Base-by-base conservation (phyloP, 2,888 invertebrate species). In the Priocnemis perturbator region DNA sequence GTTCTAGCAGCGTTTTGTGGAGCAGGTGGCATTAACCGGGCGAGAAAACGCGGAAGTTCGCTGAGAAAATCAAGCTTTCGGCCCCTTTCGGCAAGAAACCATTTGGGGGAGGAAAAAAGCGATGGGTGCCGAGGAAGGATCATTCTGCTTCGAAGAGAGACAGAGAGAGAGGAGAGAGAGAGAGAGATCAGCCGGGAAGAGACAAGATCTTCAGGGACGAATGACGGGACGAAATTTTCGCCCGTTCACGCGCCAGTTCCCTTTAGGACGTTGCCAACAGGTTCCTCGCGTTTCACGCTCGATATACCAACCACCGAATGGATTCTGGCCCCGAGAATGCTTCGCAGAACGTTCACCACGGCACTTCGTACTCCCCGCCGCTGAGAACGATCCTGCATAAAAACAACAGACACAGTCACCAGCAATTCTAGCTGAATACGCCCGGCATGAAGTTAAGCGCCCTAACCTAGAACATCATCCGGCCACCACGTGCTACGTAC, bases 161-260 rank as follows among this genome's bases (percentile, higher is more conserved):
- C 21, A 53, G 23, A 21, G 23, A 11, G 23, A 53, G 53, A 5
- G 19, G 19, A 52, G 20, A 20, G 52, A 1, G 53, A 53, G 23
- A 21, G 23, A 11, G 23, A 53, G 53, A 57, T n/a, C 26, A 21
- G 17, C n/a, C 3, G 59, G 66, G 66, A 50, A 59, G 59, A 59
- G 20, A 19, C 21, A 47, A 14, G 45, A 30, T 37, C 23, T 9
- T 17, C 14, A 47, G 60, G 30, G 30, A 30, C 20, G 37, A 17
- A 14, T 26, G 37, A 30, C 17, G 50, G 21, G 37, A 20, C 45
- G 17, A 9, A 37, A 37, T 55, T 55, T 55, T 62, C 21, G 14
- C 55, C 23, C 62, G 55, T 37, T 56, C 47, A 23, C 44, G 44
- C 62, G 62, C 55, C 30, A 55, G 44, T 55, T 62, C 53, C 55